Conservation (phyloP, 2,888 invertebrate genomes). For the Euplexia lucipara region DNA sequence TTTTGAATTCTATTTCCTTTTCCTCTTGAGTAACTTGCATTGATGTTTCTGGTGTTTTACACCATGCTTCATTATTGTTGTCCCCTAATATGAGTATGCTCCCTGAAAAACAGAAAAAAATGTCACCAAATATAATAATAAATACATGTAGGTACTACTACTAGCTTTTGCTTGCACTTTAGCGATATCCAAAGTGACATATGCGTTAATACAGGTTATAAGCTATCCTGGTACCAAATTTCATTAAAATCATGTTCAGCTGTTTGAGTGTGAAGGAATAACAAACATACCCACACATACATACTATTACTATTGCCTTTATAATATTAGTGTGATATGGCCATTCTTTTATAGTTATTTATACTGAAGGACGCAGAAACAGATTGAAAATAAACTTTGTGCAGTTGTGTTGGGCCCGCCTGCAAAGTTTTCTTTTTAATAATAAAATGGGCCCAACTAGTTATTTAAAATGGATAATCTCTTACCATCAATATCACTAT, state of each 20-base stretch:
- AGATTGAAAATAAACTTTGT: too few relatives aligned
- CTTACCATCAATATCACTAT: too few relatives aligned
- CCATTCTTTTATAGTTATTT: not conserved
- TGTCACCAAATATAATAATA: not conserved
- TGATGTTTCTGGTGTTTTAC: not conserved
- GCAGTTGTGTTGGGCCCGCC: not conserved
- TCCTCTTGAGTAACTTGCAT: not conserved
- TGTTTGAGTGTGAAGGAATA: not conserved
- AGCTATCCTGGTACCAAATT: slow-evolving; percentile 1
- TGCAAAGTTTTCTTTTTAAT: slow-evolving; percentile 5
- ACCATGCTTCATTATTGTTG: not conserved
- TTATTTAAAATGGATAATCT: too few relatives aligned
- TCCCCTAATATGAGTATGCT: not conserved
- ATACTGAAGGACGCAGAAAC: slow-evolving; percentile 1
- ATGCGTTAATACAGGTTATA: too few relatives aligned
- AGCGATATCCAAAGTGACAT: too few relatives aligned
- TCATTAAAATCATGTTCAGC: not conserved
- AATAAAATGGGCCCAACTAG: not conserved
- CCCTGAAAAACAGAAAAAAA: slow-evolving; percentile 2
- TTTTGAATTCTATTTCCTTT: not conserved
- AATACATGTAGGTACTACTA: not conserved
- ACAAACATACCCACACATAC: too few relatives aligned
- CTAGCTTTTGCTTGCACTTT: slow-evolving; percentile 2
- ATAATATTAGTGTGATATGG: too few relatives aligned
- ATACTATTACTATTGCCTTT: too few relatives aligned